phyloP scores from a whole-genome alignment of 2,113 vertebrate genomes.

The Dermatemys mawii region DNA sequence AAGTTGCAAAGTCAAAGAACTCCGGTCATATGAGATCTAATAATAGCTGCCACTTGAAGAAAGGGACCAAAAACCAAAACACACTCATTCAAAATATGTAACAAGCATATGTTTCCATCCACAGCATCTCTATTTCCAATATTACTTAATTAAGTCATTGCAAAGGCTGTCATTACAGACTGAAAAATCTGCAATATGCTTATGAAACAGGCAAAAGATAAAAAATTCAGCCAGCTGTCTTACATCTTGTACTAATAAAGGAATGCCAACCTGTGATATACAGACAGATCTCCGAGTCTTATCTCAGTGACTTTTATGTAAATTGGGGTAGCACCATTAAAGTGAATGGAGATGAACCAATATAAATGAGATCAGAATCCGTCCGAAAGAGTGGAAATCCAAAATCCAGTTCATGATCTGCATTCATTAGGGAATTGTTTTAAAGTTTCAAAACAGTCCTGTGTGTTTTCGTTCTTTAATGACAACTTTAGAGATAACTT shows the following conservation, averaged over 20 bases:
- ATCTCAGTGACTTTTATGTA: neutral
- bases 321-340: neutral
- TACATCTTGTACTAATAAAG: neutral
- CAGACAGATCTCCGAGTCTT: neutral
- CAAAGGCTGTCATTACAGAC: neutral
- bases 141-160: neutral
- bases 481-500: neutral
- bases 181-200: neutral
- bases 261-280: neutral
- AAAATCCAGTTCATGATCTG: neutral
- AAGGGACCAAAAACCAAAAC: neutral
- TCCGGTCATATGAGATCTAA: neutral
- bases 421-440: neutral
- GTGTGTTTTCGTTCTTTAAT: neutral
- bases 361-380: neutral
- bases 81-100: neutral
- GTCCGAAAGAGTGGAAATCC: neutral
- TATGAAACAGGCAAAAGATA: neutral
- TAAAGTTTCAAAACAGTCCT: neutral
- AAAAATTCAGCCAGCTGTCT: neutral
- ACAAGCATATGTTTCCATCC: neutral
- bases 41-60: neutral
- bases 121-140: neutral
- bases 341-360: neutral
- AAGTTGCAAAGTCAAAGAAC: neutral